Evolutionary conservation across 2,113 vertebrate genomes (phyloP), one percentile per base, ranked within the genome.

Genomic region (Coryphaenoides rupestris): DNA sequence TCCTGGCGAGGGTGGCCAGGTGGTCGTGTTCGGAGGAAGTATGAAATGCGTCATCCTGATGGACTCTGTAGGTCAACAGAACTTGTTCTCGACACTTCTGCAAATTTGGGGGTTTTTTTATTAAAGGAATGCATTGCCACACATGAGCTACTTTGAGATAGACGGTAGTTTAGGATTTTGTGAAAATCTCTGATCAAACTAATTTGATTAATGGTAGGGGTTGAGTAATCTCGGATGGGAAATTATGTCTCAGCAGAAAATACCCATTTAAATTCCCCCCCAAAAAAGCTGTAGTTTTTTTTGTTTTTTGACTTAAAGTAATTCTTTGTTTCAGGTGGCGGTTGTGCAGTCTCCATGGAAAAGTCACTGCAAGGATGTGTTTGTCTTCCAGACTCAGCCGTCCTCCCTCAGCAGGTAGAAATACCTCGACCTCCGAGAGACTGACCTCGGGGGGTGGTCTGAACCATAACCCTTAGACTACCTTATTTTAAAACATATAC

Each of bases 11-110:
- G 95, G 98, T 59, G 77, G 80, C 62, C 95, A 99, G 33, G 92
- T 98, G 19, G 92, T 99, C 67, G 93, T 98, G 66, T 99, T 96
- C 64, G 96, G 96, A 55, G 96, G 96, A 59, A 96, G 94, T 86
- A 93, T 92, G 79, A 92, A 94, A 63, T 92, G 95, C 73, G 66
- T 92, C 72, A 83, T 96, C 63, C 87, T 90, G 47, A 87, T 94
- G 85, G 95, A 99, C 84, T 91, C 91, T 46, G 95, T 99, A 86
- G 78, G 94, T 89, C 16, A 49, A 3, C 6, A 3, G 10, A 52
- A 26, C 58, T 26, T 17, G 15, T 22, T 22, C 3, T 10, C 15
- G 45, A n/a, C n/a, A n/a, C n/a, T n/a, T 45, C 40, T 40, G 21
- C 19, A 22, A 57, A 54, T 21, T 54, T 10, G 2, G 13, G 19